Conservation (phyloP, 2,888 invertebrate species). For the Strigamia transsilvanica region DNA sequence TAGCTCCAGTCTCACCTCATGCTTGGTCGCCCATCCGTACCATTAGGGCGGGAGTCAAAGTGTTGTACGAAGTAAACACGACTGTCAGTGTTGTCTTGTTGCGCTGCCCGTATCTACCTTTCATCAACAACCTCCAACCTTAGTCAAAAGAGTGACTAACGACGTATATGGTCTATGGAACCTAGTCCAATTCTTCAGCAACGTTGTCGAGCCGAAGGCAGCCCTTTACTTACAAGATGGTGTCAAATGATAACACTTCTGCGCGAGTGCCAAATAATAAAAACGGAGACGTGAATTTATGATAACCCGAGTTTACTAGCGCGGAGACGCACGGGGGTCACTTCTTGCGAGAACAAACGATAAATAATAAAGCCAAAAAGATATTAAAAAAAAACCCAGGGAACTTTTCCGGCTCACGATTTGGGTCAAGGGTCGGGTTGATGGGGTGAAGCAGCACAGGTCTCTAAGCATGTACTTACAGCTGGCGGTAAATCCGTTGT, state of each 20-base stretch:
- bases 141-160: constrained; percentile 35
- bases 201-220: constrained; percentile 4
- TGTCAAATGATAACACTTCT: constrained; percentile 21
- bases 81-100: constrained; percentile 16
- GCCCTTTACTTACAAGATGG: constrained; percentile 40
- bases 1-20: constrained; percentile 26
- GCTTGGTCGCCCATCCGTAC: constrained; percentile 32
- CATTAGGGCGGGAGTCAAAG: constrained; percentile 47
- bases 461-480: constrained; percentile 22
- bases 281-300: constrained; percentile 19
- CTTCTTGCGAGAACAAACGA: background rate
- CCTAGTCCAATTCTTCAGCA: background rate
- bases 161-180: background rate
- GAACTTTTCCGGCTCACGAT: constrained; percentile 39
- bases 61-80: constrained; percentile 45
- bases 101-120: constrained; percentile 1
- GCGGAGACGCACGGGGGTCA: background rate
- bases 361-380: background rate
- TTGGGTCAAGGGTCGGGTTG: constrained; percentile 44
- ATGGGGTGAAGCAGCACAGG: constrained; percentile 45
- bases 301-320: background rate
- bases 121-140: constrained; percentile 28
- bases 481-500: constrained; percentile 41
- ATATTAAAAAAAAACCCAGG: constrained; percentile 30
- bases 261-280: background rate